Evolutionary conservation across 2,113 vertebrate species (phyloP).

Genomic region (Channa argus): DNA sequence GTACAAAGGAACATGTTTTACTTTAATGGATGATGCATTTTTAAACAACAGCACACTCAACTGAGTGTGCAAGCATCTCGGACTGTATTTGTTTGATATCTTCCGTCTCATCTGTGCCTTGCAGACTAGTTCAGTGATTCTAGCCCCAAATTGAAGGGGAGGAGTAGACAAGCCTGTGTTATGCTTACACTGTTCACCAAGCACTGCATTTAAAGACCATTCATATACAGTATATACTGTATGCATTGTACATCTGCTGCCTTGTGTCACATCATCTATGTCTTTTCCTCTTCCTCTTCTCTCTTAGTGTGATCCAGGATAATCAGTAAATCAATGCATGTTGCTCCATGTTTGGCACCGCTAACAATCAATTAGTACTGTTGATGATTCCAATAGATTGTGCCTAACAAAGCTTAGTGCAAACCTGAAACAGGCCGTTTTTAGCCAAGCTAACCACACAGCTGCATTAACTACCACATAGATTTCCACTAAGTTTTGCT

Average conservation of each 20-base stretch:
- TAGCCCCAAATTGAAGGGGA: background rate
- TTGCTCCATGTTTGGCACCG: background rate
- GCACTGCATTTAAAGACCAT: background rate
- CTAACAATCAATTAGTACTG: constrained; percentile 20
- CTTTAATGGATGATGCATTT: constrained; percentile 72
- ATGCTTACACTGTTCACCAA: background rate
- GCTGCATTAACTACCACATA: background rate
- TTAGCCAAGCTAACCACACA: background rate
- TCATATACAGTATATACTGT: background rate
- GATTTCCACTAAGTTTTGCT: no score
- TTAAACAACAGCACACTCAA: constrained; percentile 53
- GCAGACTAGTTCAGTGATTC: constrained; percentile 24
- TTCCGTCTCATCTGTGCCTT: constrained; percentile 31
- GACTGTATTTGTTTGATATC: constrained; percentile 19
- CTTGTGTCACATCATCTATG: background rate
- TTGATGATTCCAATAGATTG: background rate
- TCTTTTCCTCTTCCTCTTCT: background rate
- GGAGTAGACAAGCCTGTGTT: background rate
- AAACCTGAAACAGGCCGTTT: background rate
- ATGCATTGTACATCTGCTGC: background rate
- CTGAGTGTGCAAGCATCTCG: constrained; percentile 21
- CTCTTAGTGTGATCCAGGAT: background rate
- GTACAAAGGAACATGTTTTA: constrained; percentile 56
- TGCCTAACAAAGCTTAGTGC: background rate
- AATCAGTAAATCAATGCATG: constrained; percentile 18